phyloP scores from a whole-genome alignment of 2,113 vertebrate genomes.

The Sturnus vulgaris region DNA sequence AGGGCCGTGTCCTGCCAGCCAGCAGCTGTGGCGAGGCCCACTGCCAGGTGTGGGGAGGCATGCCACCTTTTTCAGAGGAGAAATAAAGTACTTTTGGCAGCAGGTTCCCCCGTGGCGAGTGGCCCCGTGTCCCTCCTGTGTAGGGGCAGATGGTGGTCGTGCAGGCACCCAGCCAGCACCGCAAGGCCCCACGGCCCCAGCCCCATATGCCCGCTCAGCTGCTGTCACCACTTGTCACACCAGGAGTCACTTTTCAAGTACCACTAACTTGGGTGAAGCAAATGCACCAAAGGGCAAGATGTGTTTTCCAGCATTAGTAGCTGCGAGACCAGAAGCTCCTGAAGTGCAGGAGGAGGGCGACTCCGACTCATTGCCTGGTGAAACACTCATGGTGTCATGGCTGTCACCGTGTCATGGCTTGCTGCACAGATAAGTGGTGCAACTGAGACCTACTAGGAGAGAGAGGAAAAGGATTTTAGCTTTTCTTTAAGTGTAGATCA shows the following conservation, averaged over 20 bases:
- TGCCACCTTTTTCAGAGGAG: neutral
- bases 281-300: neutral
- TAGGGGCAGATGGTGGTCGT: neutral
- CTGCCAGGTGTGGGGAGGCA: neutral
- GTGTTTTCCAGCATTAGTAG: neutral
- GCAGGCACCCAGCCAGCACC: neutral
- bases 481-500: neutral
- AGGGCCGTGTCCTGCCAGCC: rapidly evolving
- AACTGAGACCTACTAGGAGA: neutral
- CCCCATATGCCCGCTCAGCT: neutral
- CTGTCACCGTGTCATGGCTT: neutral
- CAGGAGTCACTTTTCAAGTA: neutral
- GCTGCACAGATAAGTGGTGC: neutral
- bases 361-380: neutral
- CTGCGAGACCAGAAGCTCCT: neutral
- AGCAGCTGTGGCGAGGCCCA: neutral
- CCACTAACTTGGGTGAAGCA: neutral
- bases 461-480: neutral
- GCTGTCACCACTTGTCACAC: neutral
- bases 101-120: rapidly evolving
- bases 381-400: neutral
- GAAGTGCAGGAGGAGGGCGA: neutral
- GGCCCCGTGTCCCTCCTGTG: neutral
- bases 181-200: rapidly evolving
- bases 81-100: slow-evolving; percentile 15